phyloP scores from a whole-genome alignment of 2,797 vertebrate species.

The Trachops cirrhosus region DNA sequence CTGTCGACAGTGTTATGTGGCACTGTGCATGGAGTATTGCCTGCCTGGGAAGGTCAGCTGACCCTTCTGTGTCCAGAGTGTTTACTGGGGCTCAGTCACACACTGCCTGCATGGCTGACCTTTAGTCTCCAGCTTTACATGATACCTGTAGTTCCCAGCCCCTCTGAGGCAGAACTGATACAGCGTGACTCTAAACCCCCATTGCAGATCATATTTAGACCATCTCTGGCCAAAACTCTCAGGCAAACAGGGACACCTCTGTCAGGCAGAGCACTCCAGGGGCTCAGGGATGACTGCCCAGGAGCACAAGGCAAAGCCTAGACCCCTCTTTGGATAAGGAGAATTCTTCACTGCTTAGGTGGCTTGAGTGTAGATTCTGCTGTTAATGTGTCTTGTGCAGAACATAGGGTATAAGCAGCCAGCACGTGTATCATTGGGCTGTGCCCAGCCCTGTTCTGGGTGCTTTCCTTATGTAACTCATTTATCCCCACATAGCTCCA shows the following conservation, averaged over 20 bases:
- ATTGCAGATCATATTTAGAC: background rate
- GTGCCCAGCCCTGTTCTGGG: fast-evolving
- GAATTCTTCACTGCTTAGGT: fast-evolving
- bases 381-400: fast-evolving
- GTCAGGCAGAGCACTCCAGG: fast-evolving
- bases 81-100: fast-evolving
- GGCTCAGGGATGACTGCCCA: fast-evolving
- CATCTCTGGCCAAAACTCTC: background rate
- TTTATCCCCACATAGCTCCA: fast-evolving
- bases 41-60: fast-evolving
- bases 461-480: background rate
- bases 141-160: background rate
- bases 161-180: no score
- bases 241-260: background rate
- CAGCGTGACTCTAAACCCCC: fast-evolving
- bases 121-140: background rate
- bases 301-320: background rate
- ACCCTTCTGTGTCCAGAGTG: background rate
- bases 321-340: background rate
- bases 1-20: fast-evolving
- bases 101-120: no score
- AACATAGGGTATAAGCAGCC: fast-evolving
- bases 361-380: background rate
- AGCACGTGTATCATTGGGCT: fast-evolving
- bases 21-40: fast-evolving